Conservation (phyloP, 2,888 invertebrate genomes). For the Meloe dianella region DNA sequence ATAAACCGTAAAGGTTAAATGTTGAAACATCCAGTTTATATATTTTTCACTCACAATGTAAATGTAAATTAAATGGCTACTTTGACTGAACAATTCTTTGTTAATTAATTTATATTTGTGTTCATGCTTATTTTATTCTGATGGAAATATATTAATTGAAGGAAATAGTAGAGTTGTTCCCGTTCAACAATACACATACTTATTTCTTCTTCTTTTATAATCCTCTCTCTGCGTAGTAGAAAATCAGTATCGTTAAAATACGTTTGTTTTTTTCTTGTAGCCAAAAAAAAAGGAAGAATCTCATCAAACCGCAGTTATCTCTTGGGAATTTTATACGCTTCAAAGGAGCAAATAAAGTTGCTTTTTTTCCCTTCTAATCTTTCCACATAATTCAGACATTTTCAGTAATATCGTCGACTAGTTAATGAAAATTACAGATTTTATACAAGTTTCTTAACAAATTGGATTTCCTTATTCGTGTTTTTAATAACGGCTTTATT, state of each 20-base stretch:
- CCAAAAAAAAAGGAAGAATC: conserved; percentile 29
- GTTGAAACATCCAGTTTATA: not conserved
- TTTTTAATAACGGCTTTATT: not conserved
- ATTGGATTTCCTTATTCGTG: not conserved
- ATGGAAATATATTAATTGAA: not conserved
- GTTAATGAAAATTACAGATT: not conserved
- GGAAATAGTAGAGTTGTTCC: too few relatives aligned
- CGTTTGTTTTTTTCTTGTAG: not conserved
- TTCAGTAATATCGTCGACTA: conserved; percentile 8
- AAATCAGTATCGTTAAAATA: conserved; percentile 21
- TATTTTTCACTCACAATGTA: not conserved
- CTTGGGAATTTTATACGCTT: conserved; percentile 21
- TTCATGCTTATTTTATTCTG: not conserved
- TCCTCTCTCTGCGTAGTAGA: not conserved
- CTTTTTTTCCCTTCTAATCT: not conserved
- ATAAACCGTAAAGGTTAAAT: not conserved
- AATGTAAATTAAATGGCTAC: conserved; percentile 2
- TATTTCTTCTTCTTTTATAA: not conserved
- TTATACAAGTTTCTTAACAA: not conserved
- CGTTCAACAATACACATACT: too few relatives aligned
- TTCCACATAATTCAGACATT: not conserved
- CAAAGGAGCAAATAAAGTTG: conserved; percentile 23
- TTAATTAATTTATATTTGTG: conserved; percentile 6
- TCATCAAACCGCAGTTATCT: conserved; percentile 31
- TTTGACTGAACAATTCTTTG: conserved; percentile 1